Evolutionary conservation across 2,888 invertebrate genomes (phyloP), one percentile per base, ranked within the genome.

Genomic region (Agelastica alni): DNA sequence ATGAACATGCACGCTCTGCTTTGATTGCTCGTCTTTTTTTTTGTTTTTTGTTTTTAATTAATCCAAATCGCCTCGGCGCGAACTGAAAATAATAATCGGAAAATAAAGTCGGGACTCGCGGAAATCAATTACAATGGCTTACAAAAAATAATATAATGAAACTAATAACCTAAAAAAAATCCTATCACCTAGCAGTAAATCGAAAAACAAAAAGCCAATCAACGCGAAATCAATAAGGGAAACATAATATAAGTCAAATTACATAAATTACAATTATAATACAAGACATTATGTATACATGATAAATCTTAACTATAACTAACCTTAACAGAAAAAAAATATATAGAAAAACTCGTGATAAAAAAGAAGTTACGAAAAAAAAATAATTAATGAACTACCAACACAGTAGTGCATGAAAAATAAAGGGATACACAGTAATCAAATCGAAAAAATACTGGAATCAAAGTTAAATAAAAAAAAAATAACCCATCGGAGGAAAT

Each of bases 191-290:
- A 51, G 44, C 39, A 53, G 48, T 52, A 53, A 45, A 57, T 59
- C 56, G 41, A 61, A 63, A 70, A 71, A 70, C 69, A 65, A 70
- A 70, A 66, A 69, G 68, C 62, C 67, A 69, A 71, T 62, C 66
- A 67, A 70, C 58, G 51, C 53, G 59, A 65, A 62, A 53, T 62
- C 54, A 48, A 54, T 55, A 52, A 51, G 56, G n/a, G 14, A 37
- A 37, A 30, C 37, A 32, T 52, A 44, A 36, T 20, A 64, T 63
- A 58, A 53, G 63, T 66, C 66, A 68, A 69, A 67, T 59, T 70
- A 73, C 71, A 71, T 72, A 73, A 74, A 73, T 73, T 70, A 74
- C 72, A 74, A 66, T 69, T 75, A 75, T 75, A 74, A 74, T 75
- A 75, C 74, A 75, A 65, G 66, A 66, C 60, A 53, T 52, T 66